Evolutionary conservation across 37 sponge, comb jelly and placozoan species (phyloP), one percentile per base, ranked within the genome.

Genomic region (Hormiphora californensis): DNA sequence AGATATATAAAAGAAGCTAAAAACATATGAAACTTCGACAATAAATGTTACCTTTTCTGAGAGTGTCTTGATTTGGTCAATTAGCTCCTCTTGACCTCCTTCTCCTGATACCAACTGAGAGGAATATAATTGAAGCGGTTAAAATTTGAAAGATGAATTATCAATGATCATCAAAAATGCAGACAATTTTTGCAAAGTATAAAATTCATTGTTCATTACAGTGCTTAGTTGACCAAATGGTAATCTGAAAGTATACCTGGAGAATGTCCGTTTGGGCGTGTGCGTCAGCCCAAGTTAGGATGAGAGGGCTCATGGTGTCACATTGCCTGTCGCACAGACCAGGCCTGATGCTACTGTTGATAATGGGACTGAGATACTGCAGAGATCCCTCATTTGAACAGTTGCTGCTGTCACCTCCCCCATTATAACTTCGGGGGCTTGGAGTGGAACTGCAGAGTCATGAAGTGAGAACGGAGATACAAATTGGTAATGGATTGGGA

Each of bases 301-400:
- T 27, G 41, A 73, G 44, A 21, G 81, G 81, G 43, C 44, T 41
- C 81, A 73, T 73, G 44, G 81, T 73, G 81, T 73, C 81, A 40
- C 32, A 32, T 28, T 73, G 81, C 23, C 81, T 37, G 46, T 73
- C 81, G 43, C 81, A 73, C 44, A 73, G 23, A 17, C 8, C 51
- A 46, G 11, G 12, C 51, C 8, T 46, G 12, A 46, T 46, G 12
- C 51, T 8, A 12, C 81, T 22, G 23, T 15, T 40, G 17, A 36
- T 33, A 3, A 73, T 33, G 46, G 81, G 81, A 73, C 39, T 36
- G 46, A 73, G 81, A 46, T 73, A 73, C 46, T 43, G 81, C 27
- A 28, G 61, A 25, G 81, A 73, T 4, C 41, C 7, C 27, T 73
- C 81, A n/a, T n/a, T n/a, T n/a, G n/a, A n/a, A n/a, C n/a, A n/a